These are phyloP conservation scores for Lithodes maja DNA, from an alignment of 2,888 invertebrate species.

Conservation along the genomic window DNA sequence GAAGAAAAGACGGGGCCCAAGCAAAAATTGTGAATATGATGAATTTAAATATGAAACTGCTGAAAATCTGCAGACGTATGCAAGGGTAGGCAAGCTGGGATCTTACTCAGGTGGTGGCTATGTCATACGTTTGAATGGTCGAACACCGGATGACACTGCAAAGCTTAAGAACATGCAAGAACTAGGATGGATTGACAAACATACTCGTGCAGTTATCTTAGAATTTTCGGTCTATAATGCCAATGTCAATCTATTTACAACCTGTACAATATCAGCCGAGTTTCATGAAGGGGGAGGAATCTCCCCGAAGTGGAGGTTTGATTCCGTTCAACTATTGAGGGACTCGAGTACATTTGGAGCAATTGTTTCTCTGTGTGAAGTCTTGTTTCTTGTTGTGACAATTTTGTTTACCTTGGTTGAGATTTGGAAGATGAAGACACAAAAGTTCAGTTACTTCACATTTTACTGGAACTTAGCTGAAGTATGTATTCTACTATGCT, in stretches of 20 bases:
- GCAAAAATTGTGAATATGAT: slow-evolving; percentile 29
- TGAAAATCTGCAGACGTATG: slow-evolving; percentile 74
- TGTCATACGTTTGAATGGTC: slow-evolving; percentile 72
- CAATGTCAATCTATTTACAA: slow-evolving; percentile 73
- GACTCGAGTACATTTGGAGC: slow-evolving; percentile 72
- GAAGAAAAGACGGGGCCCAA: slow-evolving; percentile 38
- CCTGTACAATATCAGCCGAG: slow-evolving; percentile 68
- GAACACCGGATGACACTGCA: slow-evolving; percentile 72
- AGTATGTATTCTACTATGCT: slow-evolving; percentile 53
- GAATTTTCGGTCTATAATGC: slow-evolving; percentile 78
- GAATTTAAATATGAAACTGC: slow-evolving; percentile 73
- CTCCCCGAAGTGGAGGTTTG: slow-evolving; percentile 68
- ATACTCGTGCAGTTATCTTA: slow-evolving; percentile 77
- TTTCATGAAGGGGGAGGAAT: slow-evolving; percentile 71
- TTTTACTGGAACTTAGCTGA: slow-evolving; percentile 66
- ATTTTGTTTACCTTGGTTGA: slow-evolving; percentile 73
- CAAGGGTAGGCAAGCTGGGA: slow-evolving; percentile 74
- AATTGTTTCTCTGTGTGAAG: slow-evolving; percentile 75
- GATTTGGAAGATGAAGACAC: slow-evolving; percentile 59
- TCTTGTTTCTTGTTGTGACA: slow-evolving; percentile 74
- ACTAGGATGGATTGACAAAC: slow-evolving; percentile 76
- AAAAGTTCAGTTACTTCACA: slow-evolving; percentile 60
- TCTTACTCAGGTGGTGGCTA: slow-evolving; percentile 77
- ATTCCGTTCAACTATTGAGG: slow-evolving; percentile 54
- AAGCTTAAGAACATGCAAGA: slow-evolving; percentile 74